phyloP scores from a whole-genome alignment of 30 jellyfish, hydroid and myxozoan genomes.

The Hydractinia symbiolongicarpus region DNA sequence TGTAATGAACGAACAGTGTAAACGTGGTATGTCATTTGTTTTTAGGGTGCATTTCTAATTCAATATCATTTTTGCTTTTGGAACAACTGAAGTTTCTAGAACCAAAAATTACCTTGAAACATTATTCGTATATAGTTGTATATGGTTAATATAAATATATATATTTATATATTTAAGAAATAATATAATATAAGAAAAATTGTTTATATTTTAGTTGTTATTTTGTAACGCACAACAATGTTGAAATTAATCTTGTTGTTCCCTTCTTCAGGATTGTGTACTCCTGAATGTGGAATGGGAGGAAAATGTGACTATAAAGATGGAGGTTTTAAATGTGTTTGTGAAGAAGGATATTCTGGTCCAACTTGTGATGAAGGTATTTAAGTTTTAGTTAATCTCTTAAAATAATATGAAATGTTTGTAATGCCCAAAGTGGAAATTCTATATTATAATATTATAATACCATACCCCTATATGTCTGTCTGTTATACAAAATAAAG shows the following conservation, averaged over 20 bases:
- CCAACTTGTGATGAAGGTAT: conserved; percentile 64
- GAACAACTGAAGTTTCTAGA: not conserved
- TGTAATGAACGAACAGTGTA: conserved; percentile 46
- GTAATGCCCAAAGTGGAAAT: too few species aligned
- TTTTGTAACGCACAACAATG: too few species aligned
- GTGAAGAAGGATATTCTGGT: conserved; percentile 79
- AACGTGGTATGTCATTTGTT: conserved; percentile 33
- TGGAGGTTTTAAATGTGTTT: conserved; percentile 35
- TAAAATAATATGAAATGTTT: not conserved
- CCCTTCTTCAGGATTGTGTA: conserved; percentile 48
- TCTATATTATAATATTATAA: too few species aligned
- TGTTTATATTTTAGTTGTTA: too few species aligned
- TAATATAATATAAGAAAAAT: too few species aligned
- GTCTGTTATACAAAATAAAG: too few species aligned
- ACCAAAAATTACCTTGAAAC: too few species aligned
- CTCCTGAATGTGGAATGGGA: conserved; percentile 49
- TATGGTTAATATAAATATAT: too few species aligned
- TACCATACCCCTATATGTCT: too few species aligned
- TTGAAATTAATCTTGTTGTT: too few species aligned
- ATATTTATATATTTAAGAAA: too few species aligned
- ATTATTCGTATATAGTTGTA: too few species aligned
- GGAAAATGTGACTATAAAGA: conserved; percentile 51
- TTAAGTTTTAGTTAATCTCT: not conserved
- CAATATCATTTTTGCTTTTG: not conserved
- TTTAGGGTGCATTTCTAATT: not conserved